Evolutionary conservation across 2,113 vertebrate species (phyloP).

Genomic region (Nannospalax galili): DNA sequence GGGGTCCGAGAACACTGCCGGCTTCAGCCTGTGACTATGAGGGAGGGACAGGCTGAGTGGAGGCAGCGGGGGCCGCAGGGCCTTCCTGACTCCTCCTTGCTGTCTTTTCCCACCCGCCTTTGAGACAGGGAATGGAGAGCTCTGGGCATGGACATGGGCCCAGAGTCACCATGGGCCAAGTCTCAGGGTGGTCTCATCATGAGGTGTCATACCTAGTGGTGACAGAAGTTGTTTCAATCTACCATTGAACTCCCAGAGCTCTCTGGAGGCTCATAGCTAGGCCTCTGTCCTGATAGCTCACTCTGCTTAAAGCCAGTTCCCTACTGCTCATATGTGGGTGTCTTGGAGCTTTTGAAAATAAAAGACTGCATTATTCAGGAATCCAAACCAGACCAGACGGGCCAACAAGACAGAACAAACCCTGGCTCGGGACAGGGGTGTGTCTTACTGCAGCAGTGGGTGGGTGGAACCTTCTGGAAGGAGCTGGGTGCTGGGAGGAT

Average conservation of each 20-base stretch:
- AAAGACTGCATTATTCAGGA: constrained; percentile 61
- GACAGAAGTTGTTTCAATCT: not conserved
- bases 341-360: constrained; percentile 28
- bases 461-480: not conserved
- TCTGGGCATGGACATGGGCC: accelerated
- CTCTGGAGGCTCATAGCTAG: not conserved
- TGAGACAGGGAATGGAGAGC: not conserved
- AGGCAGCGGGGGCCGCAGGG: not conserved
- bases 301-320: not conserved
- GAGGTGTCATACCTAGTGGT: not conserved
- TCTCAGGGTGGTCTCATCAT: no score
- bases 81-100: no score
- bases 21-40: accelerated
- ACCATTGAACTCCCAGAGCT: not conserved
- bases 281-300: not conserved
- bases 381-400: not conserved
- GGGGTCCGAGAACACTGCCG: not conserved
- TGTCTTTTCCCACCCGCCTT: accelerated
- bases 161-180: not conserved
- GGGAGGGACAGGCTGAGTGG: not conserved
- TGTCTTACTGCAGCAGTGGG: not conserved
- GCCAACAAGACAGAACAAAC: constrained; percentile 30
- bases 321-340: not conserved
- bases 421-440: not conserved
- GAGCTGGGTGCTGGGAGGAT: not conserved